Base-by-base conservation (phyloP, 2,888 invertebrate genomes). In the Conus canariensis region DNA sequence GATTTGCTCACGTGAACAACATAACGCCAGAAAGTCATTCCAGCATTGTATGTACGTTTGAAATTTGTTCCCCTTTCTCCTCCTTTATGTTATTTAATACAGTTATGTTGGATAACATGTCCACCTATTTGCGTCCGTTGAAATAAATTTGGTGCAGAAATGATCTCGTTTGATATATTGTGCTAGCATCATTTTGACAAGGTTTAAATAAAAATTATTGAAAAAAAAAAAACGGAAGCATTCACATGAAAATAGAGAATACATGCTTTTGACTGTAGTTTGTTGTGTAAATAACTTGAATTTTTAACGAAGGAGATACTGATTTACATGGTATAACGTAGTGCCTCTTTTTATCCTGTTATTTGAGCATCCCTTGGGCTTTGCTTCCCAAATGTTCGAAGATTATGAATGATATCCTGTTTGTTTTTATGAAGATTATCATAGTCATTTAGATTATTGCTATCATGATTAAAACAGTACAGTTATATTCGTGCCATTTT, bases 1-100 rank as follows among this genome's bases (percentile, higher is more conserved):
- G 87, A 70, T 88, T 85, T 85, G 85, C 89, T 89, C 85, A 89
- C 85, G 9, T 85, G 70, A 83, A 70, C 58, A 89, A 64, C 83
- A n/a, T 89, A 85, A 89, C 70, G 70, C 85, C 85, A 85, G 67
- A 83, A 74, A 89, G 74, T 85, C 89, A 89, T 89, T 89, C 89
- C 89, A 89, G 83, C 64, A 85, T 89, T 89, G 85, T 85, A 74
- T 74, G 87, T 87, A 74, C 74, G 45, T 74, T 74, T 87, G 87
- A n/a, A 87, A 87, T n/a, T 67, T 85, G 16, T 85, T 67, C 16
- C 25, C 45, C 19, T 30, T 60, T 64, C 10, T 25, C 74, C 14
- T 12, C 56, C 19, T 25, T n/a, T 58, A 10, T 87, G 56, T 87
- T 74, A 25, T 74, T 83, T 56, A 56, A 87, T 64, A 19, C 64